A percentile compares a stretch with the other conserved stretches of the same genome.
Conservation (phyloP, 2,888 invertebrate species). For the Pristionchus arcanus region DNA sequence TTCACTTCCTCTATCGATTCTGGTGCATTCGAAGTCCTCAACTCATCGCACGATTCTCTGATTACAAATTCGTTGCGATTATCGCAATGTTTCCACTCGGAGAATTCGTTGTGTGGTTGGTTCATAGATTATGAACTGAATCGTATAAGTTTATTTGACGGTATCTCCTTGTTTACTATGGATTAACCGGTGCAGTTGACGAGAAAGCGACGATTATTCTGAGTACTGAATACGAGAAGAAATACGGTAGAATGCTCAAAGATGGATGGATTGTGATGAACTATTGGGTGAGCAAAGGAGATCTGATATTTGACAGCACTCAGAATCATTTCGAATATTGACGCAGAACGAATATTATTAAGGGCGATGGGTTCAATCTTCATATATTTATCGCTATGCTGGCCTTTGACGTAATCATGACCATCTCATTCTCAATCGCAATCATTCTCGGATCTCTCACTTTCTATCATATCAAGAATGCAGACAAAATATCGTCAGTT, state of each 20-base stretch:
- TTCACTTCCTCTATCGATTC: conserved; percentile 33
- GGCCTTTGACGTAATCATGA: not conserved
- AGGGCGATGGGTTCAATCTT: not conserved
- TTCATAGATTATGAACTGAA: not conserved
- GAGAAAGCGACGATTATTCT: not conserved
- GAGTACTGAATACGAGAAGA: not conserved
- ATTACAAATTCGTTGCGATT: not conserved
- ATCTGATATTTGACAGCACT: not conserved
- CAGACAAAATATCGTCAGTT: not conserved
- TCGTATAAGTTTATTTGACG: not conserved
- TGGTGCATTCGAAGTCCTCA: not conserved
- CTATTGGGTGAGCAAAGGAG: not conserved
- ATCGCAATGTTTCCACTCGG: not conserved
- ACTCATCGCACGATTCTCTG: not conserved
- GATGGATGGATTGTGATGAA: conserved; percentile 13
- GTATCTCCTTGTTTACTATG: not conserved
- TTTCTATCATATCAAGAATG: not conserved
- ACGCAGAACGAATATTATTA: not conserved
- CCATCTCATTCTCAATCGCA: not conserved
- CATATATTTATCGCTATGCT: not conserved
- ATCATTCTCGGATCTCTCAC: not conserved
- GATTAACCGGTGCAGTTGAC: not conserved
- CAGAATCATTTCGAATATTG: not conserved
- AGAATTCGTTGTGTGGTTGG: not conserved
- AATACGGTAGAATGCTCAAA: not conserved